Base-by-base conservation (phyloP, 2,888 invertebrate species). In the Drosophila prolongata region DNA sequence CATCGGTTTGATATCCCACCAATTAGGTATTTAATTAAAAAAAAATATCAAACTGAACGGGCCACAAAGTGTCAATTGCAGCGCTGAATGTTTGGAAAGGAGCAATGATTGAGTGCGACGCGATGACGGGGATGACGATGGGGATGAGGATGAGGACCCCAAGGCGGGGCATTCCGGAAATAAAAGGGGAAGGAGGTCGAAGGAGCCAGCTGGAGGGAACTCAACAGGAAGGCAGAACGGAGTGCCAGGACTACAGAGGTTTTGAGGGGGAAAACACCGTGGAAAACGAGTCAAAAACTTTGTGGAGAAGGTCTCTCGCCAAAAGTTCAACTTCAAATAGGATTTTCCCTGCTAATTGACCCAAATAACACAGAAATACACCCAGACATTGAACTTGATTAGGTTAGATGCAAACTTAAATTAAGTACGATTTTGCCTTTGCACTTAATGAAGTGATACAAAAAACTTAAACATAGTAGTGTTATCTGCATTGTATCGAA, bases 1-100 rank as follows among this genome's bases (percentile, higher is more conserved):
- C 27, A 47, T 47, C 46, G 3, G 37, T 38, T 38, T 52, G 24
- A 46, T 47, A 35, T 3, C 19, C 19, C 57, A 24, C 30, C 67
- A 67, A 68, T 67, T 67, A 56, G 66, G 68, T 56, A 68, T 55
- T 68, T 68, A 67, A 67, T 67, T 56, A 42, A 24, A 42, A 16
- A 14, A 35, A 56, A 16, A 43, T 30, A 35, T 37, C 54, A 49
- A 66, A 47, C 55, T n/a, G 8, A 42, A n/a, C 16, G 19, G 19
- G 2, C 65, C 24, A 38, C 53, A 43, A 37, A 66, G 68, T 66
- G 66, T 66, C 67, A 67, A 67, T 47, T 67, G 66, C 66, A 67
- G 55, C 11, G 55, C 35, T 54, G 24, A 67, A 40, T 46, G 37
- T 19, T 10, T 13, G n/a, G 19, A 37, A 14, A 14, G 37, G 5